These are phyloP conservation scores for Aplochiton taeniatus DNA, from an alignment of 2,797 vertebrate genomes.

Conservation along the genomic window DNA sequence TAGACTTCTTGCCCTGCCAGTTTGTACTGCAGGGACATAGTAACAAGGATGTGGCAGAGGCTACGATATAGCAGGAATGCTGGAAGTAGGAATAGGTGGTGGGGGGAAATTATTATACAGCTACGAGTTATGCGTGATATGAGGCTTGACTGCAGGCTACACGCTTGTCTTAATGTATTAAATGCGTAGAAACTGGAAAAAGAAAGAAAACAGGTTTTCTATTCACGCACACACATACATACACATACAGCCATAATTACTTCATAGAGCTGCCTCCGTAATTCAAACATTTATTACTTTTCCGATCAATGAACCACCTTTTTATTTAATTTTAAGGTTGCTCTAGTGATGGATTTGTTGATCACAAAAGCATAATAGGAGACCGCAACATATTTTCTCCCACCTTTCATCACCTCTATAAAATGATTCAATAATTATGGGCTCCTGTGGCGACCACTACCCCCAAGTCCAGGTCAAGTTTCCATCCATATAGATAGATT, in stretches of 20 bases:
- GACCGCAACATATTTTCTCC: neutral
- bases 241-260: neutral
- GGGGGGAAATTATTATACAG: too few relatives aligned
- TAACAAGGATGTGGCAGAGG: too few relatives aligned
- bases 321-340: slow-evolving; percentile 36
- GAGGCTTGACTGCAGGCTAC: neutral
- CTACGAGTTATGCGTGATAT: neutral
- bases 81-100: too few relatives aligned
- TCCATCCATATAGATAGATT: neutral
- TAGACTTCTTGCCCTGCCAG: too few relatives aligned
- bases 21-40: too few relatives aligned
- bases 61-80: too few relatives aligned
- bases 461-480: too few relatives aligned
- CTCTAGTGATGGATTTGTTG: slow-evolving; percentile 39
- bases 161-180: too few relatives aligned
- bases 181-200: too few relatives aligned
- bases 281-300: slow-evolving; percentile 5
- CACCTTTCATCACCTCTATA: slow-evolving; percentile 4
- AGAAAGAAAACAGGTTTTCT: too few relatives aligned
- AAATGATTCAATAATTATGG: slow-evolving; percentile 42
- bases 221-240: too few relatives aligned
- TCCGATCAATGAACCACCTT: slow-evolving; percentile 22
- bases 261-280: neutral
- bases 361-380: slow-evolving; percentile 9
- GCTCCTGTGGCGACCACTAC: too few relatives aligned